phyloP scores from a whole-genome alignment of 2,113 vertebrate species.

The Antennarius striatus region DNA sequence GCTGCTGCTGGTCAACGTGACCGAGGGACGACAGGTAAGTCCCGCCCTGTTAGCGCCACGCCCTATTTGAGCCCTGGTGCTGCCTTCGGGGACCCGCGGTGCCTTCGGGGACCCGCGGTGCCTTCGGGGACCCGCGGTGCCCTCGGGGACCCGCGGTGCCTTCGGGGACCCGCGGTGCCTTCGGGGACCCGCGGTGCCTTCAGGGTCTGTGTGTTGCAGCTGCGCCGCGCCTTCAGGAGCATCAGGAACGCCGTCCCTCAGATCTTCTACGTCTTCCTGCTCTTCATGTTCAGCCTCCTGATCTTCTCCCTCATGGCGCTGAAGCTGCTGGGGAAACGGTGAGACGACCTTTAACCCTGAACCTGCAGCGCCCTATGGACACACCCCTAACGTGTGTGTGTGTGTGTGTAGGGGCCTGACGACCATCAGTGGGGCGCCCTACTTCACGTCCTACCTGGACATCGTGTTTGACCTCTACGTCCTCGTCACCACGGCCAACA shows the following conservation, averaged over 20 bases:
- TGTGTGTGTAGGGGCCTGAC: slow-evolving; percentile 78
- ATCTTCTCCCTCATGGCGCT: slow-evolving; percentile 94
- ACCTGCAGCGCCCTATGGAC: no score
- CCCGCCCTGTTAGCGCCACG: no score
- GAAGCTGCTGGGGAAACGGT: slow-evolving; percentile 91
- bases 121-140: no score
- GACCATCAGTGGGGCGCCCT: slow-evolving; percentile 81
- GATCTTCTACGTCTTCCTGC: slow-evolving; percentile 88
- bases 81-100: no score
- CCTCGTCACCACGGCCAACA: slow-evolving; percentile 92
- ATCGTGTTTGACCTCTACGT: slow-evolving; percentile 91
- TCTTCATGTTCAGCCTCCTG: slow-evolving; percentile 93
- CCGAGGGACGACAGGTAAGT: slow-evolving; percentile 89
- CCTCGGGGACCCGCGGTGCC: slow-evolving; percentile 29
- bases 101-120: no score
- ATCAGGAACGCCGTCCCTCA: slow-evolving; percentile 91
- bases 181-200: no score
- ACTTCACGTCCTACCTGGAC: slow-evolving; percentile 89
- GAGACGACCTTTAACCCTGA: not conserved
- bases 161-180: slow-evolving; percentile 84
- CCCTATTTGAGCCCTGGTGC: no score
- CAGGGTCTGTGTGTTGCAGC: slow-evolving; percentile 67
- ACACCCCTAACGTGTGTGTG: not conserved
- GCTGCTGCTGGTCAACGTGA: slow-evolving; percentile 90
- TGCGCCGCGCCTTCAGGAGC: slow-evolving; percentile 89